Evolutionary conservation across 1,140 invertebrate species (phyloP).

Genomic region (Eulimnadia texana): DNA sequence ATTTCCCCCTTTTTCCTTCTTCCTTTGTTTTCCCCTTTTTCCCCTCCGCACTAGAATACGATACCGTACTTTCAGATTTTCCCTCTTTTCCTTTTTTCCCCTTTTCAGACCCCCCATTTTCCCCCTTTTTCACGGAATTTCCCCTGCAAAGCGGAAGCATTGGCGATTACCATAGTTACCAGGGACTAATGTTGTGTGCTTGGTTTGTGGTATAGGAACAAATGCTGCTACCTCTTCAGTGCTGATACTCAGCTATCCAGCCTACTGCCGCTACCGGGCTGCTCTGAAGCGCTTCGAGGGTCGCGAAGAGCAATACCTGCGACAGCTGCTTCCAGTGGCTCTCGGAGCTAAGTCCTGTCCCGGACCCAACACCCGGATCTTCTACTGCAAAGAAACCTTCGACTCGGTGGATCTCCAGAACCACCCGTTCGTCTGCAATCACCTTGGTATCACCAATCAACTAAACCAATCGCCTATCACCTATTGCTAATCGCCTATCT

Average conservation of each 20-base stretch:
- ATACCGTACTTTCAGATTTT: background rate
- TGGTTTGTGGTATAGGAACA: background rate
- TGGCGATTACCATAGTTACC: too few relatives aligned
- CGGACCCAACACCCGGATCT: conserved; percentile 53
- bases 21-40: too few relatives aligned
- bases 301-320: conserved; percentile 52
- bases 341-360: conserved; percentile 61
- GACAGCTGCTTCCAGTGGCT: conserved; percentile 54
- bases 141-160: background rate
- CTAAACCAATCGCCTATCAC: too few relatives aligned
- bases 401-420: conserved; percentile 80
- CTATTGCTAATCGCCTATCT: too few relatives aligned
- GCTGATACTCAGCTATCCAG: conserved; percentile 69
- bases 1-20: too few relatives aligned
- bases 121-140: too few relatives aligned
- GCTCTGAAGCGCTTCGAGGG: conserved; percentile 64
- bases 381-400: conserved; percentile 81
- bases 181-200: too few relatives aligned
- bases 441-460: too few relatives aligned
- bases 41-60: too few relatives aligned
- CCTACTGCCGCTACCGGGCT: conserved; percentile 74
- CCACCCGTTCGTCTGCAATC: conserved; percentile 77
- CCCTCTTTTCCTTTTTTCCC: background rate
- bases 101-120: too few relatives aligned
- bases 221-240: conserved; percentile 29